Percentiles rank a stretch among this genome's conserved stretches.
phyloP scores from a whole-genome alignment of 2,888 invertebrate species.

The Loripinus fragilis region DNA sequence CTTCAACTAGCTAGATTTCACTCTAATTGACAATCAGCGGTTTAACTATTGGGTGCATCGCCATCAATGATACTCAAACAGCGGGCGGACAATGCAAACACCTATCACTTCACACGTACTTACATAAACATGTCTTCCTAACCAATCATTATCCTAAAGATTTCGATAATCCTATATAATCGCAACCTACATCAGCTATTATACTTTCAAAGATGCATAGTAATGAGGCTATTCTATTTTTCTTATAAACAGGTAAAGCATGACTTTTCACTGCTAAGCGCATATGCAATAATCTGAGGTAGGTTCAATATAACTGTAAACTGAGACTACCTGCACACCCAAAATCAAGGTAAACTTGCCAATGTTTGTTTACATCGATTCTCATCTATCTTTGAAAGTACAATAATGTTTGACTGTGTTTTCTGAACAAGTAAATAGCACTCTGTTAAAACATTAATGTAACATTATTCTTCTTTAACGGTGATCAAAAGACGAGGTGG shows the following conservation, averaged over 20 bases:
- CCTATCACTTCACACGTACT: conserved; percentile 11
- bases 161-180: conserved; percentile 9
- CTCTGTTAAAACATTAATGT: not conserved
- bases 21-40: not conserved
- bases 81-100: conserved; percentile 2
- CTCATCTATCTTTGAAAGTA: too few relatives aligned
- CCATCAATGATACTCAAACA: conserved; percentile 1
- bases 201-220: too few relatives aligned
- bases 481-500: not conserved
- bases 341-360: too few relatives aligned
- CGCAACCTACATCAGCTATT: conserved; percentile 1
- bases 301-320: too few relatives aligned
- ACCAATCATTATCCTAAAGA: conserved; percentile 13
- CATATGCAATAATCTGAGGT: too few relatives aligned
- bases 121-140: conserved; percentile 5
- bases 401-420: not conserved
- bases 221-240: too few relatives aligned
- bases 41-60: not conserved
- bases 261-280: too few relatives aligned
- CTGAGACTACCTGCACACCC: too few relatives aligned
- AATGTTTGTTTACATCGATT: too few relatives aligned
- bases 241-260: too few relatives aligned
- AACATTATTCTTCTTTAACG: not conserved
- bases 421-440: not conserved
- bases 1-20: not conserved